Conservation (phyloP, 2,888 invertebrate genomes). For the Bombylius major region DNA sequence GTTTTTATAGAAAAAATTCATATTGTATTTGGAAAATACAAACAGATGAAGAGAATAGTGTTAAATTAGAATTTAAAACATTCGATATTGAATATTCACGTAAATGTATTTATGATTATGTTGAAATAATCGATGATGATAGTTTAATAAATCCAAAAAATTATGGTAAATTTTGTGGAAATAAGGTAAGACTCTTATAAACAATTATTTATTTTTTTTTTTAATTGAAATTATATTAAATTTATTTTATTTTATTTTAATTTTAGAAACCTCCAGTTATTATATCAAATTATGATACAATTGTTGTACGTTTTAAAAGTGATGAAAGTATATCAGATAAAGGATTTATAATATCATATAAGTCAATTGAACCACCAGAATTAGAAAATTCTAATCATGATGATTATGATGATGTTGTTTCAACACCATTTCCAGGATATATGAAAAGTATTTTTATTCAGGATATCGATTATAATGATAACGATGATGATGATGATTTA, state of each 20-base stretch:
- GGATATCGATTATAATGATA: slow-evolving; percentile 3
- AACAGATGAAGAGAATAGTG: slow-evolving; percentile 65
- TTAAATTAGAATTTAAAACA: slow-evolving; percentile 72
- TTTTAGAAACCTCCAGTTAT: slow-evolving; percentile 76
- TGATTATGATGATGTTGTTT: slow-evolving; percentile 33
- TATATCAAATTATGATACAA: slow-evolving; percentile 74
- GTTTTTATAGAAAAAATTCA: slow-evolving; percentile 73
- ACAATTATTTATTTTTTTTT: background rate
- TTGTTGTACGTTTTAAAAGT: slow-evolving; percentile 76
- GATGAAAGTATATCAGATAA: slow-evolving; percentile 83
- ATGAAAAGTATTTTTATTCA: slow-evolving; percentile 25
- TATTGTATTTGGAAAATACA: slow-evolving; percentile 94
- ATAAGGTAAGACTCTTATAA: slow-evolving; percentile 44
- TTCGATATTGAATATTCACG: slow-evolving; percentile 64
- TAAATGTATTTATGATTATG: slow-evolving; percentile 85
- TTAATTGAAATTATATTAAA: slow-evolving; percentile 1
- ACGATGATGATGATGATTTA: slow-evolving; percentile 14
- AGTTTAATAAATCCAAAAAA: slow-evolving; percentile 41
- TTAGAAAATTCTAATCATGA: slow-evolving; percentile 16
- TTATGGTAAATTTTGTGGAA: slow-evolving; percentile 78
- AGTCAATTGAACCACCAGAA: slow-evolving; percentile 49
- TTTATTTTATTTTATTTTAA: background rate
- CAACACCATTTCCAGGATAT: slow-evolving; percentile 35
- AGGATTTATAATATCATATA: slow-evolving; percentile 84
- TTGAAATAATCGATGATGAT: slow-evolving; percentile 76